Evolutionary conservation across 2,888 invertebrate genomes (phyloP).

Genomic region (Caenorhabditis uteleia): DNA sequence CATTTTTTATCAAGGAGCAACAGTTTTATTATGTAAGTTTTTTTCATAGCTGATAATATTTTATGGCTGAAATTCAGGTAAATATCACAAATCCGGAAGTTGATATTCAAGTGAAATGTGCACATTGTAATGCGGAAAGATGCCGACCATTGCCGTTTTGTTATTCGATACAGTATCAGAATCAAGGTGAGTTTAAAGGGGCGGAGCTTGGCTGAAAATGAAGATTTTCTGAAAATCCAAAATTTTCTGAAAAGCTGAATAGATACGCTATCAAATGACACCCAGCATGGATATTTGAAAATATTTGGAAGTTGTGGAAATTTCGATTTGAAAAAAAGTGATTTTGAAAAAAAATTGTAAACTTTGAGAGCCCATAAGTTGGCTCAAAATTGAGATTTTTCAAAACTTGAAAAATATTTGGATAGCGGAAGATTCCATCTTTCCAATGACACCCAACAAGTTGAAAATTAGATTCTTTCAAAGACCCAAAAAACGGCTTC

Average conservation of each 20-base stretch:
- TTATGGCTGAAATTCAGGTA: slow-evolving; percentile 11
- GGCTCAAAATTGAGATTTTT: too few relatives aligned
- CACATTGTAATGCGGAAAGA: slow-evolving; percentile 40
- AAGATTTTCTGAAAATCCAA: neutral
- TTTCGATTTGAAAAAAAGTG: neutral
- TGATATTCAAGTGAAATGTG: slow-evolving; percentile 29
- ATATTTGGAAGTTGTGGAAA: too few relatives aligned
- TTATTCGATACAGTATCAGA: slow-evolving; percentile 34
- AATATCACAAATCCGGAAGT: slow-evolving; percentile 21
- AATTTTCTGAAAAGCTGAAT: neutral
- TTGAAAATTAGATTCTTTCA: too few relatives aligned
- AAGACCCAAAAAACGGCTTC: too few relatives aligned
- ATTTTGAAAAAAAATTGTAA: neutral
- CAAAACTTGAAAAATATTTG: too few relatives aligned
- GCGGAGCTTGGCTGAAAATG: neutral
- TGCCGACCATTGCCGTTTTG: slow-evolving; percentile 46
- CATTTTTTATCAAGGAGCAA: neutral
- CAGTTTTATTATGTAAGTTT: neutral
- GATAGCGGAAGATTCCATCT: too few relatives aligned
- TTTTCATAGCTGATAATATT: neutral
- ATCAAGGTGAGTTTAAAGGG: slow-evolving; percentile 9
- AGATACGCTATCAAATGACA: neutral
- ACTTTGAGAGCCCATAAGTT: too few relatives aligned
- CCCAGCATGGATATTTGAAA: neutral
- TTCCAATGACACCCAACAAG: too few relatives aligned